Percentiles rank a stretch among this genome's conserved stretches.
phyloP scores from a whole-genome alignment of 2,113 vertebrate species.

The Panthera uncia region DNA sequence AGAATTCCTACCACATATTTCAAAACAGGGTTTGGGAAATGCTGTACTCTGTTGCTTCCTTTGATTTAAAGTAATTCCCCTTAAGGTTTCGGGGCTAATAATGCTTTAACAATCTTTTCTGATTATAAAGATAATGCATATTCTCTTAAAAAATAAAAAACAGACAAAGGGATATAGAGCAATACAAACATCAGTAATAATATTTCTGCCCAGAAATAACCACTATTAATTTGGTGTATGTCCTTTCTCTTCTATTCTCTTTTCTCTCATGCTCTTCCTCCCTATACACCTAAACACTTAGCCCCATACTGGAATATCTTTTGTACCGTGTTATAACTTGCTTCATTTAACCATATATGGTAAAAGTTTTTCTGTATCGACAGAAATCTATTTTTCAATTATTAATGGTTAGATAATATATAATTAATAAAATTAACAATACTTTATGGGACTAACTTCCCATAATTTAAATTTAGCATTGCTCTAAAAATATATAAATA shows the following conservation, averaged over 20 bases:
- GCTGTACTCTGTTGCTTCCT: not conserved
- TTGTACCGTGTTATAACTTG: not conserved
- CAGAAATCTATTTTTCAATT: not conserved
- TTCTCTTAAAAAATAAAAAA: not conserved
- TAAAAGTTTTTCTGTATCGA: not conserved
- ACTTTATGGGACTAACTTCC: slow-evolving; percentile 10
- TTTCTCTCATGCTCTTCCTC: not conserved
- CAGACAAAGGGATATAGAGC: not conserved
- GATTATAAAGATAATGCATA: slow-evolving; percentile 23
- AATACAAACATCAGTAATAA: not conserved
- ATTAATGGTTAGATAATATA: not conserved
- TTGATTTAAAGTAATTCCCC: slow-evolving; percentile 27
- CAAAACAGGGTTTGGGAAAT: not conserved
- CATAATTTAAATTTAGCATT: slow-evolving; percentile 44
- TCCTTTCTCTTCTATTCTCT: not conserved
- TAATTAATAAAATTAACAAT: slow-evolving; percentile 37
- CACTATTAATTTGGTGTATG: not conserved
- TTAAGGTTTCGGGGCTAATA: not conserved
- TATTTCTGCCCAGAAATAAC: not conserved
- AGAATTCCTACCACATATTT: not conserved
- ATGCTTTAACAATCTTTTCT: not conserved
- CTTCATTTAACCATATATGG: not conserved
- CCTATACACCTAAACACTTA: not conserved
- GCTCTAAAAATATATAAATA: slow-evolving; percentile 22
- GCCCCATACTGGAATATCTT: not conserved